phyloP scores from a whole-genome alignment of 2,113 vertebrate genomes.

The Labeo catla region DNA sequence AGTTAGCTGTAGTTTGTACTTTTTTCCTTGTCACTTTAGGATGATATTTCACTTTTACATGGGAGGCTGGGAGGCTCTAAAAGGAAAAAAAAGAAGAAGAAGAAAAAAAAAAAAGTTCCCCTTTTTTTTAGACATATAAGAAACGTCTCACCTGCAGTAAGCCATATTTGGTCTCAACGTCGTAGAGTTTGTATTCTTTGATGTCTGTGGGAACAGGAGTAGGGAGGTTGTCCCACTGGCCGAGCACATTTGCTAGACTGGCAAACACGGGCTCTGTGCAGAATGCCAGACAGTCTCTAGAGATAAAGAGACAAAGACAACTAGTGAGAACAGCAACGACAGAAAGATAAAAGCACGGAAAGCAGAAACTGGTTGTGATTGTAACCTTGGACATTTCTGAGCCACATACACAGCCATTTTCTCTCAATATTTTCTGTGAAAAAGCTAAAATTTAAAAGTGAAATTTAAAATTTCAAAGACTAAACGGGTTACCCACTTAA shows the following conservation, averaged over 20 bases:
- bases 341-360: not conserved
- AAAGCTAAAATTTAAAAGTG: too few species aligned
- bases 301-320: constrained; percentile 45
- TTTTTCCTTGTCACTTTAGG: not conserved
- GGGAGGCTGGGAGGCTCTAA: not conserved
- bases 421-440: too few species aligned
- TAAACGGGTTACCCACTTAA: not conserved
- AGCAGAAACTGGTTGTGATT: not conserved
- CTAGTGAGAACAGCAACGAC: not conserved
- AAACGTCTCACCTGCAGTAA: constrained; percentile 87
- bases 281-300: constrained; percentile 95
- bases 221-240: constrained; percentile 94
- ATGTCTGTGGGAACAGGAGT: constrained; percentile 89
- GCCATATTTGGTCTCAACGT: constrained; percentile 97
- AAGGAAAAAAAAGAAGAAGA: too few species aligned
- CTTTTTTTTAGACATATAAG: not conserved
- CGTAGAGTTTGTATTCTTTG: constrained; percentile 95
- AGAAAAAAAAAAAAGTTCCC: not conserved
- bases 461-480: too few species aligned
- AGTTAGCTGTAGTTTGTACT: not conserved
- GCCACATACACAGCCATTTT: not conserved
- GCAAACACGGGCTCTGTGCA: constrained; percentile 97
- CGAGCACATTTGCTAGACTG: constrained; percentile 95
- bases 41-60: not conserved
- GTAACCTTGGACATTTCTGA: not conserved